phyloP scores from a whole-genome alignment of 2,888 invertebrate species.

The Latrodectus hesperus region DNA sequence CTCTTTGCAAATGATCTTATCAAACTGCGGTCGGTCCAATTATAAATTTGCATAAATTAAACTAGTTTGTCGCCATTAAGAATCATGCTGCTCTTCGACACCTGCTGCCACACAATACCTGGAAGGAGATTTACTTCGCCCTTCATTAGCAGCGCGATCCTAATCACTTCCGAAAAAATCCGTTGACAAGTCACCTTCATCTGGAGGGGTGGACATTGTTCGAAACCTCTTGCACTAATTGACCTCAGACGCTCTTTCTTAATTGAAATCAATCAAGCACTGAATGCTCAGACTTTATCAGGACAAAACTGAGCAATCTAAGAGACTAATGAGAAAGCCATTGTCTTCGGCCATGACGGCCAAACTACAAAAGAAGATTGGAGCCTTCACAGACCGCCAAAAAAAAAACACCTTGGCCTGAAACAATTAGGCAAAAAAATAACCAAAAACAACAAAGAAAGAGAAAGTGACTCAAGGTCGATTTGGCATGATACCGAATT shows the following conservation, averaged over 20 bases:
- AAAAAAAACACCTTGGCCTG: no score
- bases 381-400: slow-evolving; percentile 32
- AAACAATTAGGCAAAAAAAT: no score
- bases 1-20: background rate
- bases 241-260: slow-evolving; percentile 32
- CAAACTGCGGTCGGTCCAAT: background rate
- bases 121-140: background rate
- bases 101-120: background rate
- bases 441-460: background rate
- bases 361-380: slow-evolving; percentile 32
- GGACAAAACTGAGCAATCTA: slow-evolving; percentile 16
- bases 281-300: slow-evolving; percentile 35
- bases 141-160: background rate
- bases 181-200: slow-evolving; percentile 41
- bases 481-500: slow-evolving; percentile 7
- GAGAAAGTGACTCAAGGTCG: slow-evolving; percentile 67
- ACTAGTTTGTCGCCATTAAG: slow-evolving; percentile 4
- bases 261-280: background rate
- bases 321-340: slow-evolving; percentile 50
- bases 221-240: slow-evolving; percentile 8
- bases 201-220: slow-evolving; percentile 17
- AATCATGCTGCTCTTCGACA: background rate
- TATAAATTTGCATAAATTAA: background rate
- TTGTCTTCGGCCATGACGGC: slow-evolving; percentile 55
- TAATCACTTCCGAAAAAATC: background rate